Percentiles rank a stretch among this genome's conserved stretches.
phyloP scores from a whole-genome alignment of 2,888 invertebrate genomes.

The Mythimna ferrago region DNA sequence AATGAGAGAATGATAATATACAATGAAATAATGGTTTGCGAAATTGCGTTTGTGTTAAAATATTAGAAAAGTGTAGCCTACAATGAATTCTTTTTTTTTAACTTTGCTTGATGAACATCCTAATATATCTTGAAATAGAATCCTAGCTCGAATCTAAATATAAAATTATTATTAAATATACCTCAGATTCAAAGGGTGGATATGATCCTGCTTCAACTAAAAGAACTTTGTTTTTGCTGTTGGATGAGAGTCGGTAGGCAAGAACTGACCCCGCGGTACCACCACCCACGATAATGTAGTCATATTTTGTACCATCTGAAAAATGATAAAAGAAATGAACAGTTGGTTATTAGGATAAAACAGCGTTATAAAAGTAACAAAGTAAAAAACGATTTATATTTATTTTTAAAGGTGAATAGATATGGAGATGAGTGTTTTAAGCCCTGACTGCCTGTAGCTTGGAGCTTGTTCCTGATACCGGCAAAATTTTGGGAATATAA shows the following conservation, averaged over 20 bases:
- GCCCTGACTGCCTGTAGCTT: too few species aligned
- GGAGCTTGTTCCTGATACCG: too few species aligned
- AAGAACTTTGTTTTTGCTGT: conserved; percentile 33
- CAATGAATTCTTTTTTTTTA: too few species aligned
- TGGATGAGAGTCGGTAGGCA: conserved; percentile 51
- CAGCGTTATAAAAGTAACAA: neutral
- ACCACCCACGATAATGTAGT: conserved; percentile 59
- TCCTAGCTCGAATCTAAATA: neutral
- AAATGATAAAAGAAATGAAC: neutral
- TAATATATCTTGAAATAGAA: too few species aligned
- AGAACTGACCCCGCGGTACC: conserved; percentile 58
- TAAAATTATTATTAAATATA: conserved; percentile 17
- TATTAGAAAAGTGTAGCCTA: neutral
- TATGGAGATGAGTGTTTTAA: too few species aligned
- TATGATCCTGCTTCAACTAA: conserved; percentile 51
- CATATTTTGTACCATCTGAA: conserved; percentile 48
- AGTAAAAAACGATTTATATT: too few species aligned
- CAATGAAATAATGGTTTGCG: too few species aligned
- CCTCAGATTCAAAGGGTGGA: conserved; percentile 45
- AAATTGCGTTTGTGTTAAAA: neutral
- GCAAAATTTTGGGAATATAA: too few species aligned
- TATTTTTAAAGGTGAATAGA: too few species aligned
- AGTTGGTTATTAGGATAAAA: neutral
- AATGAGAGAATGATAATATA: too few species aligned
- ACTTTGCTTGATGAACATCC: neutral